Percentiles rank a stretch among this genome's conserved stretches.
Conservation (phyloP, 2,797 vertebrate species). For the Acipenser transmontanus region DNA sequence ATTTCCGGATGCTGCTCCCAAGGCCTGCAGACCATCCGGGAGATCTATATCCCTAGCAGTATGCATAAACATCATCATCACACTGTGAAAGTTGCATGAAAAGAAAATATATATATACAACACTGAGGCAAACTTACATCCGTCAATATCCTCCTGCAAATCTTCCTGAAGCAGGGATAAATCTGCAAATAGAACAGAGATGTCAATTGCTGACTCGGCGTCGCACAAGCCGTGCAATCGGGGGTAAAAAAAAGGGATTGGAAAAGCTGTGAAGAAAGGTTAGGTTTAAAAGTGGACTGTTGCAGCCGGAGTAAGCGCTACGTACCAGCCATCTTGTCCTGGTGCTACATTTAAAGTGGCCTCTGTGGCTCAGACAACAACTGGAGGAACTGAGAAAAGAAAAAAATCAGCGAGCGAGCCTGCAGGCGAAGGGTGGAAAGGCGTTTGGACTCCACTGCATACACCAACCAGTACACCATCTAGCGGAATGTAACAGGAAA, state of each 20-base stretch:
- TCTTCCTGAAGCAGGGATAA: conserved; percentile 76
- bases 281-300: conserved; percentile 18
- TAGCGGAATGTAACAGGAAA: conserved; percentile 13
- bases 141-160: conserved; percentile 72
- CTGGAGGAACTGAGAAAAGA: conserved; percentile 33
- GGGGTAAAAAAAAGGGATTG: conserved; percentile 3
- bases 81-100: background rate
- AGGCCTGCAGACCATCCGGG: conserved; percentile 19
- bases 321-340: conserved; percentile 76
- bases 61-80: background rate
- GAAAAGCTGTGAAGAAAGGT: conserved; percentile 26
- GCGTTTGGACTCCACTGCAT: conserved; percentile 16
- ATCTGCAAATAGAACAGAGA: conserved; percentile 51
- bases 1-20: conserved; percentile 5
- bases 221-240: background rate
- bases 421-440: conserved; percentile 15
- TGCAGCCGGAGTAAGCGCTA: conserved; percentile 36
- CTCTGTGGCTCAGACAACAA: conserved; percentile 43
- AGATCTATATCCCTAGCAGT: background rate
- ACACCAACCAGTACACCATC: conserved; percentile 21
- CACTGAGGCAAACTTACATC: conserved; percentile 59
- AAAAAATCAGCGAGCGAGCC: conserved; percentile 18
- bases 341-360: conserved; percentile 56
- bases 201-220: conserved; percentile 18
- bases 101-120: conserved; percentile 1